Percentiles rank a stretch among this genome's conserved stretches.
phyloP scores from a whole-genome alignment of 2,888 invertebrate species.

The Meiosimyza decipiens region DNA sequence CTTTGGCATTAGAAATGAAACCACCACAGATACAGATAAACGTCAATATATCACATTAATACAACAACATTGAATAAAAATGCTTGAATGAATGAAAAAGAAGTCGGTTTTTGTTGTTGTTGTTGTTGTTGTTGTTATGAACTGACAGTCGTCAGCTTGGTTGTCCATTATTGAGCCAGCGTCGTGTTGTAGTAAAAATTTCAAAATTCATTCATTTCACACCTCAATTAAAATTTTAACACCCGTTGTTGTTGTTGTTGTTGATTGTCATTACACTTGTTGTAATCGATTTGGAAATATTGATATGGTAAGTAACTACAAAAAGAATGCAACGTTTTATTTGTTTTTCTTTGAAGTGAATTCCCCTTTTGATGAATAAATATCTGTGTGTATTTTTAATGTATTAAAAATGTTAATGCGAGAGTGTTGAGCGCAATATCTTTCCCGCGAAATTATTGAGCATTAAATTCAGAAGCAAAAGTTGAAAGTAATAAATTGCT shows the following conservation, averaged over 20 bases:
- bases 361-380: too few species aligned
- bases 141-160: neutral
- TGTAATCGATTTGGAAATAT: slow-evolving; percentile 28
- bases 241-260: neutral
- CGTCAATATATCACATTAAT: neutral
- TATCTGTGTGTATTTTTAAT: too few species aligned
- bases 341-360: too few species aligned
- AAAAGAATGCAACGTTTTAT: too few species aligned
- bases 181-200: slow-evolving; percentile 17
- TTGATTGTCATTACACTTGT: slow-evolving; percentile 9
- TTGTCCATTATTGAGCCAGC: neutral
- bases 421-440: slow-evolving; percentile 4
- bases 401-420: too few species aligned
- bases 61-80: neutral
- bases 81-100: neutral
- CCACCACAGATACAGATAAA: neutral
- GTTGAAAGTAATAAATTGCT: neutral
- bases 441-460: slow-evolving; percentile 18
- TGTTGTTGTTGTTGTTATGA: neutral
- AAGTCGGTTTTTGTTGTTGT: neutral
- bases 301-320: neutral
- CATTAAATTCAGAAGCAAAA: neutral
- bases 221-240: slow-evolving; percentile 16
- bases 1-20: slow-evolving; percentile 18
- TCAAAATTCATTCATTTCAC: slow-evolving; percentile 29